phyloP scores from a whole-genome alignment of 2,888 invertebrate genomes.

The Tetragonisca angustula region DNA sequence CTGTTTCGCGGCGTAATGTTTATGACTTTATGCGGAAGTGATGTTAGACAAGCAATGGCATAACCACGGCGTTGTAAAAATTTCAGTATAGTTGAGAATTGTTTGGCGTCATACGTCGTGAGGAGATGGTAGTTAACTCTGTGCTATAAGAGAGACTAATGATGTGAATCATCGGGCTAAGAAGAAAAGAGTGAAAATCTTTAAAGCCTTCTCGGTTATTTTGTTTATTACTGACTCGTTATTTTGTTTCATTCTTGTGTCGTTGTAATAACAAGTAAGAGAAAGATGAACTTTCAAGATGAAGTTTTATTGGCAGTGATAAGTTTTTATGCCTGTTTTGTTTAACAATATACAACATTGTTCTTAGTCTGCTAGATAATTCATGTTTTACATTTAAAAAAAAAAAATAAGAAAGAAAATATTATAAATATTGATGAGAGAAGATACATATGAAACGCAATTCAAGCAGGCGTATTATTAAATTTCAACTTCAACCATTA shows the following conservation, averaged over 20 bases:
- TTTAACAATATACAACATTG: too few species aligned
- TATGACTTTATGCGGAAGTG: background rate
- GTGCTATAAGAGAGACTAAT: background rate
- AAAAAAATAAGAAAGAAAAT: background rate
- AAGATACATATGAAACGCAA: background rate
- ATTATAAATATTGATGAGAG: background rate
- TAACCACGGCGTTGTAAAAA: constrained; percentile 22
- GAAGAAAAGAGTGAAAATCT: background rate
- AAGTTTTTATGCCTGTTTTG: background rate
- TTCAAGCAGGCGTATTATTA: background rate
- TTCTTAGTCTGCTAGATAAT: background rate
- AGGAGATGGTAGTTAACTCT: background rate
- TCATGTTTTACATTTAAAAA: too few species aligned
- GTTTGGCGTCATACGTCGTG: background rate
- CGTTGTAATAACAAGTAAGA: too few species aligned
- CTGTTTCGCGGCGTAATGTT: background rate
- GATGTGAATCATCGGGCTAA: background rate
- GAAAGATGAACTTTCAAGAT: background rate
- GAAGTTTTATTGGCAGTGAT: background rate
- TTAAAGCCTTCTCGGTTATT: constrained; percentile 3
- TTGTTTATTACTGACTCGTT: background rate
- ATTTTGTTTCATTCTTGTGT: background rate
- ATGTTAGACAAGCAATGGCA: background rate
- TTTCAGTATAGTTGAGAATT: background rate
- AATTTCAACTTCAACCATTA: background rate